Percentiles rank a stretch among this genome's conserved stretches.
phyloP scores from a whole-genome alignment of 2,888 invertebrate genomes.

The Philonicus albiceps region DNA sequence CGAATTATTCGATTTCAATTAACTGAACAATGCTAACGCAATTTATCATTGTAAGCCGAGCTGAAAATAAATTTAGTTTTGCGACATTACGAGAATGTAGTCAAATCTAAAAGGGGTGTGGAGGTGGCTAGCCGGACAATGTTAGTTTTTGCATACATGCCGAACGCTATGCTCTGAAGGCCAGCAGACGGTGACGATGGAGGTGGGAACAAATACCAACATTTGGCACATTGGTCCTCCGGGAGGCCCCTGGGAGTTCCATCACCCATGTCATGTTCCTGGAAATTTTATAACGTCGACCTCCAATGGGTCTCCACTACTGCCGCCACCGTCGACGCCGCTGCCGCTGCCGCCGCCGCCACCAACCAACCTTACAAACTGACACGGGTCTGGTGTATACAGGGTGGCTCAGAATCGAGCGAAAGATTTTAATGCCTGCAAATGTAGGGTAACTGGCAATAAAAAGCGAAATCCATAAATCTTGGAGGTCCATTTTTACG shows the following conservation, averaged over 20 bases:
- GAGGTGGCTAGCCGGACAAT: slow-evolving; percentile 19
- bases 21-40: slow-evolving; percentile 38
- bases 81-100: slow-evolving; percentile 26
- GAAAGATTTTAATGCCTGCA: slow-evolving; percentile 40
- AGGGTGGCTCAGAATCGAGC: neutral
- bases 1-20: slow-evolving; percentile 39
- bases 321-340: neutral
- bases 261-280: slow-evolving; percentile 37
- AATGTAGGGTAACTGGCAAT: slow-evolving; percentile 43
- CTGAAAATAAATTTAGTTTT: slow-evolving; percentile 39
- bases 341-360: neutral
- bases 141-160: slow-evolving; percentile 39
- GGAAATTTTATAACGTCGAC: slow-evolving; percentile 38
- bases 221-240: neutral
- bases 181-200: neutral
- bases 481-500: slow-evolving; percentile 42
- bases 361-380: neutral
- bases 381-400: neutral
- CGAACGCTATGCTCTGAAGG: neutral
- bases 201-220: neutral
- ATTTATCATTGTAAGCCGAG: slow-evolving; percentile 38
- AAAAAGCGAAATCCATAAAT: slow-evolving; percentile 47
- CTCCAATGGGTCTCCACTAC: neutral
- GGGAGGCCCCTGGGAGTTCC: neutral
- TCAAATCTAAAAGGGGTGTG: neutral